A percentile compares a stretch with the other conserved stretches of the same genome.
phyloP scores from a whole-genome alignment of 2,888 invertebrate genomes.

The Copidosoma aretas region DNA sequence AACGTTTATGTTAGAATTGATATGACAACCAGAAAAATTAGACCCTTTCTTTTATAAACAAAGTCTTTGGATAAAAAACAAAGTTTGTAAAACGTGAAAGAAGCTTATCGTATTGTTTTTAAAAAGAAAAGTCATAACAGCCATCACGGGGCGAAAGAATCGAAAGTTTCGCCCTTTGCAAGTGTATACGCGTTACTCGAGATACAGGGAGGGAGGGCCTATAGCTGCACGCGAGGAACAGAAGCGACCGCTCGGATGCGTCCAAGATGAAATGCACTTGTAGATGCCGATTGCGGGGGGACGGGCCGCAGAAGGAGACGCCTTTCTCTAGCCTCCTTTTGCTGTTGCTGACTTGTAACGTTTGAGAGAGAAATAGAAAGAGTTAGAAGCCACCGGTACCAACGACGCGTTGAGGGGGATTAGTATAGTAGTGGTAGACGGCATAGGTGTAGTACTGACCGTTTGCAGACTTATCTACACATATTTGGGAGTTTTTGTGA shows the following conservation, averaged over 20 bases:
- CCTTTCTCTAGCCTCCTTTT: neutral
- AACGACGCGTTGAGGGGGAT: conserved; percentile 5
- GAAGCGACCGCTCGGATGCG: conserved; percentile 52
- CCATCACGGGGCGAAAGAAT: conserved; percentile 4
- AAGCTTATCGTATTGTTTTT: too few species aligned
- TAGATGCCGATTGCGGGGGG: conserved; percentile 49
- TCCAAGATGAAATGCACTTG: conserved; percentile 58
- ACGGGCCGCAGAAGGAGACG: conserved; percentile 23
- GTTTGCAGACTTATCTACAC: too few species aligned
- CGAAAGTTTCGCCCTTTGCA: conserved; percentile 3
- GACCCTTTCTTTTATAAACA: too few species aligned
- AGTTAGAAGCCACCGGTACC: conserved; percentile 10
- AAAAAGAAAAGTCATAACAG: too few species aligned
- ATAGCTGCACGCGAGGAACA: conserved; percentile 54
- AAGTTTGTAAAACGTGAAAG: too few species aligned
- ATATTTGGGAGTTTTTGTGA: too few species aligned
- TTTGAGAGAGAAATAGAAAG: conserved; percentile 31
- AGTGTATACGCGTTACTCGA: neutral
- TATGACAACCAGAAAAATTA: too few species aligned
- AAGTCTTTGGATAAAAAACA: too few species aligned
- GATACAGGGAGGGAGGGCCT: conserved; percentile 22
- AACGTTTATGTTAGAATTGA: too few species aligned
- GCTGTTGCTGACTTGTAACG: conserved; percentile 15
- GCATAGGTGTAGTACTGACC: too few species aligned
- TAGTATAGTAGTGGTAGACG: neutral